Evolutionary conservation across 1,140 invertebrate species (phyloP), one percentile per base, ranked within the genome.

Genomic region (Trachelipus rathkii): DNA sequence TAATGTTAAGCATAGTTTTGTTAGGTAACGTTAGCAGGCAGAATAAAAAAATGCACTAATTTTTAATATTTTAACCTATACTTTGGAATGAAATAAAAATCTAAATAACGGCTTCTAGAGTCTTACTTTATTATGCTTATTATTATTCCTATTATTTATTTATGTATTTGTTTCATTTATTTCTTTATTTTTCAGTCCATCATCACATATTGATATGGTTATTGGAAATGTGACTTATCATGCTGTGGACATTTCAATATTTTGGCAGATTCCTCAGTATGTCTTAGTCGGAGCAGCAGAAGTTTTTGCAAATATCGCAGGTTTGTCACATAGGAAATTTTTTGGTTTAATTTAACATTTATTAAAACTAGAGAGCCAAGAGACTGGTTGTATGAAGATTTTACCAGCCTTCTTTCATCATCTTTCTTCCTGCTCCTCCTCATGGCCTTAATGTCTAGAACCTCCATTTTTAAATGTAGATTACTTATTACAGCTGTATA

Each of bases 231-330:
- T 83, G 9, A 80, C 78, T 15, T 88, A 86, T 80, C 78, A 85
- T 77, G 87, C 87, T 11, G 86, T 87, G 71, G 84, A 87, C 77
- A 83, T 88, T 75, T 86, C 83, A 43, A 84, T 88, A 15, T 84
- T 87, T 6, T 87, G 85, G 85, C 87, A 88, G 82, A 85, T 88
- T 68, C 87, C 87, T 21, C 87, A 88, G 81, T 88, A 88, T 82
- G 83, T 84, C 21, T 81, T 88, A n/a, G 85, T 88, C 69, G 87
- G 87, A 7, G 83, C 87, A 43, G 87, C 87, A 82, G 87, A 88
- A 84, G 85, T 87, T 0, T 88, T 88, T 79, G 84, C 87, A 8
- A 84, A 83, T 77, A 82, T 85, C 72, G 83, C 84, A 78, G 83
- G 84, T 84, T 33, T 33, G 33, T 33, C 2, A 33, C 6, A n/a